Base-by-base conservation (phyloP, 2,113 vertebrate species). In the Micromys minutus region DNA sequence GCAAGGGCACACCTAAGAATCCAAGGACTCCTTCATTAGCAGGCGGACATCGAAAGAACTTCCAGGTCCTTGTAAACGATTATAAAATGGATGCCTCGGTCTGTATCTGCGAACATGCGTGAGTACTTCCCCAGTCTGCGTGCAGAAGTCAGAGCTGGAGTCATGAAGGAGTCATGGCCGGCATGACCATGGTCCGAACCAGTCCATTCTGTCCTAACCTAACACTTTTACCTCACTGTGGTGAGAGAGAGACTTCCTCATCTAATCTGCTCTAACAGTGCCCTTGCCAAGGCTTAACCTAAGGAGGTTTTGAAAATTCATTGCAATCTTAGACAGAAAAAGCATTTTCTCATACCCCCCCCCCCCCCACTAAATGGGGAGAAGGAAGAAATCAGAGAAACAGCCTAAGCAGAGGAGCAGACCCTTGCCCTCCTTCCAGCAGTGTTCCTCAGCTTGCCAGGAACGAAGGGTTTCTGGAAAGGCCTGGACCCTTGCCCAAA, bases 291-390 rank as follows among this genome's bases (percentile, higher is more conserved):
- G 69, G 55, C n/a, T 84, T 71, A 55, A 59, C 67, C 93, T 91
- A 94, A 98, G 94, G 89, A 57, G 92, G 39, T 50, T 95, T 95
- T 96, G 97, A 96, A 95, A 97, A 94, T 95, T 97, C 95, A 97
- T 71, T 90, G 76, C 65, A 79, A 17, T 84, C 95, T 87, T 80
- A 98, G 93, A 95, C 45, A 96, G 95, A 24, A 97, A 96, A 96
- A 97, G 50, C 76, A 29, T 94, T 96, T 97, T 96, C 97, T 95
- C 69, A 89, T 83, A 52, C 65, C 34, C 31, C n/a, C n/a, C n/a
- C n/a, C n/a, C n/a, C n/a, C n/a, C 81, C 85, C 16, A 97, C 59
- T 21, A n/a, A 86, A 74, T 50, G 12, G 4, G 10, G 31, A n/a
- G 55, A 36, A 93, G 95, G n/a, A 80, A 47, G 45, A 87, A 72